A percentile compares a stretch with the other conserved stretches of the same genome.
These are phyloP conservation scores for Corvus cornix DNA, from an alignment of 2,113 vertebrate species.

Conservation along the genomic window DNA sequence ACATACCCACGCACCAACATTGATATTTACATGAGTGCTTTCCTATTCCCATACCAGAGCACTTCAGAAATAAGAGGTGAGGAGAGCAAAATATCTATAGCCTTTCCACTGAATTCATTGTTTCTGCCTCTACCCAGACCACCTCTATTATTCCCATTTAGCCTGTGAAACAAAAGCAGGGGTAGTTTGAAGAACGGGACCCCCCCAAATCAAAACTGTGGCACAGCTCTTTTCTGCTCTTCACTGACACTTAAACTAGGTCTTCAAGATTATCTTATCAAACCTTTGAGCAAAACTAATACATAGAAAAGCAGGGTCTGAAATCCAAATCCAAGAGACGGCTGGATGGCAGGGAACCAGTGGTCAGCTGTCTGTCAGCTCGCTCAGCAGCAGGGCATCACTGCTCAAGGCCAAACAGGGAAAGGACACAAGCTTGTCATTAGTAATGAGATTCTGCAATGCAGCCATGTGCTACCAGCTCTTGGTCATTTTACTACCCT, in stretches of 20 bases:
- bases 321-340: neutral
- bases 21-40: neutral
- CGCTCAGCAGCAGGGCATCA: neutral
- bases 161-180: neutral
- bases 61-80: neutral
- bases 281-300: neutral
- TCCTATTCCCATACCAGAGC: neutral
- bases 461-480: neutral
- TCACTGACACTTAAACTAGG: neutral
- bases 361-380: neutral
- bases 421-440: neutral
- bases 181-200: neutral
- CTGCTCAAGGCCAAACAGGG: neutral
- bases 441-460: neutral
- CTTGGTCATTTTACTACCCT: neutral
- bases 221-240: neutral
- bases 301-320: neutral
- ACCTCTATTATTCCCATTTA: neutral
- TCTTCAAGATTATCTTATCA: neutral
- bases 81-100: neutral
- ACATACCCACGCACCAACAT: fast-evolving
- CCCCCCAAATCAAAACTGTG: neutral
- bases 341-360: neutral
- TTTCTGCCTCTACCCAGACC: neutral
- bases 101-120: neutral